Evolutionary conservation across 2,888 invertebrate species (phyloP), one percentile per base, ranked within the genome.

Genomic region (Leptopterna dolabrata): DNA sequence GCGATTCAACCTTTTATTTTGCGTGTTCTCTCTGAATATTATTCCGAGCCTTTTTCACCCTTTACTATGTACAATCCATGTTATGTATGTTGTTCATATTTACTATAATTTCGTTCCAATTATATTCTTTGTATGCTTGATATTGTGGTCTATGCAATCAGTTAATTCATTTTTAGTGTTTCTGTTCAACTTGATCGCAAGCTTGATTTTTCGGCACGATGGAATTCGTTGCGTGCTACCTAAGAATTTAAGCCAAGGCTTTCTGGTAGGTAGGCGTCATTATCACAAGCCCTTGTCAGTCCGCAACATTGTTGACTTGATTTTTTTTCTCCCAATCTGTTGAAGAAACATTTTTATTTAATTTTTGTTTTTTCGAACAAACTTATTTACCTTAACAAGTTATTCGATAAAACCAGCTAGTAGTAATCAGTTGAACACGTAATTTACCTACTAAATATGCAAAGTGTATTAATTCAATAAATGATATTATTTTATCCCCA

Each of bases 401-500:
- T 71, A 27, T 14, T 30, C 73, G 36, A 36, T 36, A 71, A 76
- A 76, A 41, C 41, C 85, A 71, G 76, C 85, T 73, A 85, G 85
- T 85, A 85, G 85, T 85, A 30, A 85, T 76, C 85, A 73, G 85
- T 85, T 85, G 73, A 85, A 85, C 85, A 85, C 85, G 55, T 81
- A 85, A 85, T 85, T 71, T 85, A n/a, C n/a, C n/a, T n/a, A 85
- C 85, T 85, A 85, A 85, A 85, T 73, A 85, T 85, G 76, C 83
- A 85, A 85, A 85, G 73, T 85, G 85, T 85, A 85, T 85, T 47
- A 85, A 85, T 85, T 85, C 45, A 85, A 73, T 73, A 85, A 85
- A 85, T 85, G 85, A 85, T 85, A 85, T 85, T 85, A 85, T 85
- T 85, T 85, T 85, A 85, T 85, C 85, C 85, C 85, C 76, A 27